Evolutionary conservation across 2,888 invertebrate genomes (phyloP).

Genomic region (Ichneumon xanthorius): DNA sequence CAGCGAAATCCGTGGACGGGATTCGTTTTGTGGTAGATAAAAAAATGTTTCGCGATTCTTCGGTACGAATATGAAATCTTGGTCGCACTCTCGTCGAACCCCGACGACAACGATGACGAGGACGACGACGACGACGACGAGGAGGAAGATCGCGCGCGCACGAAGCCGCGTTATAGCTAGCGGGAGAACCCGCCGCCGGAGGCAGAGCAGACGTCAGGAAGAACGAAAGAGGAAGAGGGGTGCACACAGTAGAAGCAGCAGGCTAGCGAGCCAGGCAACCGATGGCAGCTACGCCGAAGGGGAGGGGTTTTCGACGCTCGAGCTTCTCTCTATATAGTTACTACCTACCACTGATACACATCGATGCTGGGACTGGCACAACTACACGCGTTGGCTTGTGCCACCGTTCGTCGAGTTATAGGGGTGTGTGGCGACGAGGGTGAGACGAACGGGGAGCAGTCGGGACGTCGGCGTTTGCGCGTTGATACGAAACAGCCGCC

Average conservation of each 20-base stretch:
- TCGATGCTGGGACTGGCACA: not conserved
- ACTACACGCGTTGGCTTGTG: constrained; percentile 39
- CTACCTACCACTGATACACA: constrained; percentile 12
- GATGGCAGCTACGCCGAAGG: constrained; percentile 60
- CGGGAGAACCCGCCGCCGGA: constrained; percentile 66
- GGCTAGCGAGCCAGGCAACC: constrained; percentile 49
- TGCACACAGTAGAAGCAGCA: constrained; percentile 35
- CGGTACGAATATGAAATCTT: constrained; percentile 42
- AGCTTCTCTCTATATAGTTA: constrained; percentile 26
- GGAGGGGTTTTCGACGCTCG: constrained; percentile 56
- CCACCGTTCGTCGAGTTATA: constrained; percentile 22
- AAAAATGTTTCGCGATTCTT: constrained; percentile 30
- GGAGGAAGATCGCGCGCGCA: constrained; percentile 62
- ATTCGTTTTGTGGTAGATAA: constrained; percentile 19
- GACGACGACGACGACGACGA: constrained; percentile 55
- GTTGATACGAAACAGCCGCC: constrained; percentile 35
- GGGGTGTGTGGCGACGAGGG: constrained; percentile 59
- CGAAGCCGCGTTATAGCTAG: constrained; percentile 65
- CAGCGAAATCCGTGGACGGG: constrained; percentile 9
- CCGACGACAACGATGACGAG: constrained; percentile 70
- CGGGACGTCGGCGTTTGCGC: constrained; percentile 67
- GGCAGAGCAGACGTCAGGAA: constrained; percentile 65
- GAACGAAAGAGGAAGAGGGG: constrained; percentile 62
- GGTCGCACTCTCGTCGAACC: constrained; percentile 41
- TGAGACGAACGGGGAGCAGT: constrained; percentile 62